Evolutionary conservation across 2,797 vertebrate genomes (phyloP), one percentile per base, ranked within the genome.

Genomic region (Mormyrus proboscirostris): DNA sequence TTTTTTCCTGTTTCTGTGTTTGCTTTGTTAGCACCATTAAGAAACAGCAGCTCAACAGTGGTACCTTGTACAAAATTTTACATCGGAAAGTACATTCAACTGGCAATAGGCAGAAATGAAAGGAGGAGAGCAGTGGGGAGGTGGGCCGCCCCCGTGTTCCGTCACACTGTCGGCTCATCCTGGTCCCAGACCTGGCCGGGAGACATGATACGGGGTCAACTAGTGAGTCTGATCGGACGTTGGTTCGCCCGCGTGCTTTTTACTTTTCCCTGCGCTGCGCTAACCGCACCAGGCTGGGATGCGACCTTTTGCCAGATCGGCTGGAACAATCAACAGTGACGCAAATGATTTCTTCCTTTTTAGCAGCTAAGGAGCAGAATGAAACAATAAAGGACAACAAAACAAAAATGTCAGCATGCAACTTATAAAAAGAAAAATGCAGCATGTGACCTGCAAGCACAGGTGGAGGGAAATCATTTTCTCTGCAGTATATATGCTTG

Each of bases 21-120:
- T 93, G 93, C 95, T 95, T 95, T 96, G 95, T 97, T 97, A 99
- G 98, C 98, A 99, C 98, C 98, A 97, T 97, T 97, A 97, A 97
- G 95, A 97, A 96, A 96, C 97, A 97, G 96, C 97, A 97, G 97
- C 97, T 97, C 95, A 97, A 97, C 97, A 96, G 97, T 98, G 98
- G 97, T 97, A 98, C 97, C 93, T 95, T 95, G 94, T 95, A 93
- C 90, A 93, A 93, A 93, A 95, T 94, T 93, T 83, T 2, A 90
- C 62, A 86, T 97, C 51, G 83, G 88, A 89, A 89, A 89, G 89
- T 89, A 89, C 89, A 89, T 89, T 89, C 89, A 89, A 87, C 85
- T 97, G 96, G 97, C 96, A 97, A 97, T 96, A 98, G 97, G 97
- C 97, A 98, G 96, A 97, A 96, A 97, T 96, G 94, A 95, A 94